A percentile compares a stretch with the other conserved stretches of the same genome.
Evolutionary conservation across 2,113 vertebrate genomes (phyloP).

Genomic region (Nesoenas mayeri): DNA sequence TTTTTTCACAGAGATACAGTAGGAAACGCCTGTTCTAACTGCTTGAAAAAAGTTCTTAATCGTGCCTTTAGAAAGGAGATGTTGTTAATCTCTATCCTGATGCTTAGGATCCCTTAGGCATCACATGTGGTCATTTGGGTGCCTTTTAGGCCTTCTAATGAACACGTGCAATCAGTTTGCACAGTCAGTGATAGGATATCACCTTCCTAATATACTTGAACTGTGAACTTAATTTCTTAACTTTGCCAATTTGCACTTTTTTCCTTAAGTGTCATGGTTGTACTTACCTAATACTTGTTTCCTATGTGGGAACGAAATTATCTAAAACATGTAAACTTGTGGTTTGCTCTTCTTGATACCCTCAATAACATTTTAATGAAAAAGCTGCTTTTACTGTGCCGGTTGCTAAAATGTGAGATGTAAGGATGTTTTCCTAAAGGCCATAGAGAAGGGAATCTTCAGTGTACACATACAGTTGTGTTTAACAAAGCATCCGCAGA

Average conservation of each 20-base stretch:
- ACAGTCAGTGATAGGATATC: background rate
- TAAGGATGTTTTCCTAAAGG: background rate
- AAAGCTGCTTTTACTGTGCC: background rate
- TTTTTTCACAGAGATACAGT: background rate
- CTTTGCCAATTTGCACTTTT: conserved; percentile 61
- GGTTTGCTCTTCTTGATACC: conserved; percentile 48
- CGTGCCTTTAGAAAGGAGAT: conserved; percentile 16
- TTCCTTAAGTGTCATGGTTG: conserved; percentile 1
- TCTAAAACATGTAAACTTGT: conserved; percentile 31
- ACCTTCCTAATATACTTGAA: conserved; percentile 6
- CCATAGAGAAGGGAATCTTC: background rate
- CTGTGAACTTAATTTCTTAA: conserved; percentile 41
- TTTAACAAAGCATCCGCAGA: background rate
- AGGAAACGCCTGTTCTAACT: background rate
- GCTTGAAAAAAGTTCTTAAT: background rate
- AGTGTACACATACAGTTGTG: accelerated
- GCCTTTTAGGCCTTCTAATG: background rate
- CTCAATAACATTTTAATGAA: background rate
- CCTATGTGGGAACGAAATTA: conserved; percentile 44
- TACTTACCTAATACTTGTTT: conserved; percentile 36
- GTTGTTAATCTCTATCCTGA: background rate
- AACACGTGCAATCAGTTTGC: background rate
- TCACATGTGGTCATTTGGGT: background rate
- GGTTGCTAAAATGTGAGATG: background rate
- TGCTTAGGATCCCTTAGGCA: background rate